A percentile compares a stretch with the other conserved stretches of the same genome.
Evolutionary conservation across 2,888 invertebrate genomes (phyloP).

Genomic region (Leptinotarsa tumamoca): DNA sequence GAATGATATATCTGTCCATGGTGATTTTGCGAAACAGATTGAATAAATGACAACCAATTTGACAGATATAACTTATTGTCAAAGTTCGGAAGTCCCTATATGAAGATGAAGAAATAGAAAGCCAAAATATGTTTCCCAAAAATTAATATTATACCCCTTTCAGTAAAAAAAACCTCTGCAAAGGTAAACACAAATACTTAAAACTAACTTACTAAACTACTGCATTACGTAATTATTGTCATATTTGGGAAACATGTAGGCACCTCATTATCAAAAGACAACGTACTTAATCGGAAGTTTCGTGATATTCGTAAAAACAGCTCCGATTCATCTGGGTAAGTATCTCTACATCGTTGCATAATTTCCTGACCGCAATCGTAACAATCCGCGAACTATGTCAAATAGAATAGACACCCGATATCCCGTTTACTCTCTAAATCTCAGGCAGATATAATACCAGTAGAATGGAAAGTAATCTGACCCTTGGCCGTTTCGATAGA

Average conservation of each 20-base stretch:
- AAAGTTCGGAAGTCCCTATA: no score
- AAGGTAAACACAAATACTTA: neutral
- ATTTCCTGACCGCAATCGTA: conserved; percentile 13
- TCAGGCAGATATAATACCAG: neutral
- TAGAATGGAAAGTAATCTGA: conserved; percentile 20
- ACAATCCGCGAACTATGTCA: conserved; percentile 1
- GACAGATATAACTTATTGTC: no score
- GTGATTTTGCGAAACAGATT: no score
- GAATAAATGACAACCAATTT: no score
- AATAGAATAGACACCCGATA: neutral
- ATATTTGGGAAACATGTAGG: neutral
- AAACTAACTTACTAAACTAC: neutral
- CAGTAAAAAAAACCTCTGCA: neutral
- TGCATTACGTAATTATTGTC: neutral
- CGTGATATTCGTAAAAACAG: conserved; percentile 4
- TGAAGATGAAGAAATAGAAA: no score
- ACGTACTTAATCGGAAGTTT: neutral
- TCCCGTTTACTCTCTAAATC: neutral
- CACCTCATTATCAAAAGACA: neutral
- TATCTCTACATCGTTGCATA: conserved; percentile 3
- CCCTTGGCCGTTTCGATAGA: conserved; percentile 10
- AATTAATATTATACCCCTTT: no score
- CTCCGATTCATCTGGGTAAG: neutral
- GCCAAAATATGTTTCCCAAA: no score
- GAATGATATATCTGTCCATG: no score